A percentile compares a stretch with the other conserved stretches of the same genome.
Evolutionary conservation across 37 sponge, comb jelly and placozoan genomes (phyloP).

Genomic region (Mnemiopsis leidyi): DNA sequence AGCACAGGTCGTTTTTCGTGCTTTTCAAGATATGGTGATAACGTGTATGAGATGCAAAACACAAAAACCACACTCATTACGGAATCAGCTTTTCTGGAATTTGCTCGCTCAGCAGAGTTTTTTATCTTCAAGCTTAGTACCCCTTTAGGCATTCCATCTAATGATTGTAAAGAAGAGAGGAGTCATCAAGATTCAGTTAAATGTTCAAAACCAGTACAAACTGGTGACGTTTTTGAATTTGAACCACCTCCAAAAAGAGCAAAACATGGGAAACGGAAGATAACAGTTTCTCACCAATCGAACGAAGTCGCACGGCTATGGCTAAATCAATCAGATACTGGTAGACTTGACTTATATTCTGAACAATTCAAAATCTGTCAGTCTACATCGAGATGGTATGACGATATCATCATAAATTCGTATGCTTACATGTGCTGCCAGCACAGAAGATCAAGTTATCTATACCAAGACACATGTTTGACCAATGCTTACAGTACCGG

Average conservation of each 20-base stretch:
- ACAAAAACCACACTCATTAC: background rate
- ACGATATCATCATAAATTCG: background rate
- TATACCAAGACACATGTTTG: background rate
- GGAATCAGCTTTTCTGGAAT: background rate
- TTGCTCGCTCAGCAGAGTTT: background rate
- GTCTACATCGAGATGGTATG: background rate
- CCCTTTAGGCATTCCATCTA: background rate
- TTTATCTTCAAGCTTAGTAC: background rate
- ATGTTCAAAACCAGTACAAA: no score
- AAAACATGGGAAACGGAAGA: background rate
- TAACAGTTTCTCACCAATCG: background rate
- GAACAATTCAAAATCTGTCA: background rate
- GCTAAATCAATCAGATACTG: background rate
- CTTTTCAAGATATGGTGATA: background rate
- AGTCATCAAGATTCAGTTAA: no score
- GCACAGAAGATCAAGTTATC: background rate
- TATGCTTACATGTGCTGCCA: background rate
- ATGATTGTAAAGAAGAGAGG: background rate
- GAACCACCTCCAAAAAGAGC: background rate
- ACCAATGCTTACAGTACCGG: background rate
- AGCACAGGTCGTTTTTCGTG: background rate
- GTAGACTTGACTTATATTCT: background rate
- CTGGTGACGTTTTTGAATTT: background rate
- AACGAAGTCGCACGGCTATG: background rate
- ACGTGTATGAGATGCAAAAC: background rate